These are phyloP conservation scores for Drosophila aldrichi DNA, from an alignment of 2,888 invertebrate species.

Conservation along the genomic window DNA sequence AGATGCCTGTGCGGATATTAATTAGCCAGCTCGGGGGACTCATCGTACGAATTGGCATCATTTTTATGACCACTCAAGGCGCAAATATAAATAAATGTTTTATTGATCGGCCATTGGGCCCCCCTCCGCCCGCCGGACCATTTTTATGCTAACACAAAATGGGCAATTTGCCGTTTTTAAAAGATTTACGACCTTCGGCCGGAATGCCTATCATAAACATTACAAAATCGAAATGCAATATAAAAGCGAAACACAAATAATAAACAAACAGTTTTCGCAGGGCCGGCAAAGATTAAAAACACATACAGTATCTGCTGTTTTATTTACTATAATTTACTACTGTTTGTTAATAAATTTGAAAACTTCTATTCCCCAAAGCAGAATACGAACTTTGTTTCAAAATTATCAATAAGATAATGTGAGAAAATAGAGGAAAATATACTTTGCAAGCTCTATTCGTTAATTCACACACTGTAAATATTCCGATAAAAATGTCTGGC, in stretches of 20 bases:
- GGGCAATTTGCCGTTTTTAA: slow-evolving; percentile 67
- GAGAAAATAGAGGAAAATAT: too few species aligned
- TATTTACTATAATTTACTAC: not conserved
- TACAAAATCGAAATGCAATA: slow-evolving; percentile 35
- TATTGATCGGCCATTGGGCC: slow-evolving; percentile 59
- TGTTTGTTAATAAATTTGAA: not conserved
- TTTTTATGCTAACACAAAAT: slow-evolving; percentile 52
- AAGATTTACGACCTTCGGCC: slow-evolving; percentile 69
- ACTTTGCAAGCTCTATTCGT: too few species aligned
- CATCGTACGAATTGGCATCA: slow-evolving; percentile 50
- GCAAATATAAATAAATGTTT: slow-evolving; percentile 72
- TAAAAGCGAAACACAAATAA: slow-evolving; percentile 20
- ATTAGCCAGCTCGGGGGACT: slow-evolving; percentile 49
- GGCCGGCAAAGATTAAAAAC: not conserved
- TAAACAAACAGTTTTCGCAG: not conserved
- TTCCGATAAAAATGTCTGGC: too few species aligned
- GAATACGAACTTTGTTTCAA: too few species aligned
- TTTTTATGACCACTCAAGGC: slow-evolving; percentile 58
- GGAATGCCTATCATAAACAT: slow-evolving; percentile 65
- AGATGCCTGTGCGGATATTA: slow-evolving; percentile 47
- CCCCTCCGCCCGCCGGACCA: slow-evolving; percentile 11
- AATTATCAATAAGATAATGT: too few species aligned
- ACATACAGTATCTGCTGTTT: not conserved
- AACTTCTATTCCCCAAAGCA: not conserved
- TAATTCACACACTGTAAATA: too few species aligned